Conservation (phyloP, 2,113 vertebrate genomes). For the Rhinoptilus africanus region DNA sequence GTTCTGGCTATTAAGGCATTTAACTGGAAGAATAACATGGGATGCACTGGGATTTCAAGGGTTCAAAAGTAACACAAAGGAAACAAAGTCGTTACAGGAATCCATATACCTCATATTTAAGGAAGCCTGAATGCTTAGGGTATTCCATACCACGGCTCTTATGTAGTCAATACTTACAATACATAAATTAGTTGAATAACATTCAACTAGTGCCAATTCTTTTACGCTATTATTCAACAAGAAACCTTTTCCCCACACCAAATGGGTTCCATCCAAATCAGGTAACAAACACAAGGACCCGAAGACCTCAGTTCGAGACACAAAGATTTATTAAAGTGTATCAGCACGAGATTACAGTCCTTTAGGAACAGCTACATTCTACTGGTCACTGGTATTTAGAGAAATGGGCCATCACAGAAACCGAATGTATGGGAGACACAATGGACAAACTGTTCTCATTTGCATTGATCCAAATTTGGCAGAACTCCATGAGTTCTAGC, state of each 20-base stretch:
- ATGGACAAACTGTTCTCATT: not conserved
- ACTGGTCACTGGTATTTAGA: not conserved
- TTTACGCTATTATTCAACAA: not conserved
- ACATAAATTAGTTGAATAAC: too few relatives aligned
- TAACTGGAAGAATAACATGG: not conserved
- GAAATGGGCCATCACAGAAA: not conserved
- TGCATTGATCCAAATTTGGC: not conserved
- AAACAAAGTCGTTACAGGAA: not conserved
- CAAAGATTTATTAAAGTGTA: not conserved
- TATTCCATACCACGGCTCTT: not conserved
- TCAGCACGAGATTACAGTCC: not conserved
- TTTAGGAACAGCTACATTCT: not conserved
- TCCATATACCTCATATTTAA: not conserved
- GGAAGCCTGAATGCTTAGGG: not conserved
- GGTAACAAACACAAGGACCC: not conserved
- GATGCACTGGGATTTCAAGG: not conserved
- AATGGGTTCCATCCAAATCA: not conserved
- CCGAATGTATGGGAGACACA: not conserved
- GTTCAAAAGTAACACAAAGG: not conserved
- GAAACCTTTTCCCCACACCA: not conserved
- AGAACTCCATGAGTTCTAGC: not conserved
- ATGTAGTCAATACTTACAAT: not conserved
- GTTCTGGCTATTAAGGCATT: not conserved
- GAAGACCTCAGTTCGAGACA: not conserved
- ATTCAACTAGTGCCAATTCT: not conserved